Evolutionary conservation across 2,888 invertebrate genomes (phyloP).

Genomic region (Dyspetes luteomarginatus): DNA sequence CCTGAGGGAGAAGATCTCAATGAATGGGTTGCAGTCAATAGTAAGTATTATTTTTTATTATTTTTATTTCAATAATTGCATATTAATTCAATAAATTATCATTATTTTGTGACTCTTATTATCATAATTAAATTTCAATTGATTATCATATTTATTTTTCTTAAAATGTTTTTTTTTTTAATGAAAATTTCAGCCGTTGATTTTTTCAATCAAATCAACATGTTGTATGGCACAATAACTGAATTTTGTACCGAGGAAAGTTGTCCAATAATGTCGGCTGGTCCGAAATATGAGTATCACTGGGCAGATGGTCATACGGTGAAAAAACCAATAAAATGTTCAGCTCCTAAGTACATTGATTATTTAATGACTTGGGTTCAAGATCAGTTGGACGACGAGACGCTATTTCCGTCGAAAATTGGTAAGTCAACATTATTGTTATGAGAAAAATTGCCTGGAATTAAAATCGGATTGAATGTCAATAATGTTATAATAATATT

Average conservation of each 20-base stretch:
- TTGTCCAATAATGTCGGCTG: slow-evolving; percentile 99
- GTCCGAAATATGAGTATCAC: slow-evolving; percentile 99
- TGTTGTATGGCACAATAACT: slow-evolving; percentile 99
- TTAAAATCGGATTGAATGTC: no score
- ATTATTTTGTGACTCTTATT: slow-evolving; percentile 7
- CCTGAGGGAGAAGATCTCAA: slow-evolving; percentile 99
- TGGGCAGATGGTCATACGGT: slow-evolving; percentile 99
- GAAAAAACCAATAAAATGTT: slow-evolving; percentile 99
- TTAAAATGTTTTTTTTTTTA: slow-evolving; percentile 17
- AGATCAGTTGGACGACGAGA: slow-evolving; percentile 99
- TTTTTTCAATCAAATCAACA: slow-evolving; percentile 99
- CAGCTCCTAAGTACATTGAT: slow-evolving; percentile 99
- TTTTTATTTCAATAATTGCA: slow-evolving; percentile 1
- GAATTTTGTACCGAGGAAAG: slow-evolving; percentile 99
- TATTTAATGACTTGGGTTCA: slow-evolving; percentile 99
- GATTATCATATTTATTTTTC: neutral
- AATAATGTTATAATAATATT: no score
- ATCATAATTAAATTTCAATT: neutral
- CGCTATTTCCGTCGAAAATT: slow-evolving; percentile 99
- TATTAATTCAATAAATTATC: neutral
- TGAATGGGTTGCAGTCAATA: slow-evolving; percentile 99
- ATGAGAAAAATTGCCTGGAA: neutral
- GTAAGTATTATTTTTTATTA: slow-evolving; percentile 86
- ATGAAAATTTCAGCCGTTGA: slow-evolving; percentile 98
- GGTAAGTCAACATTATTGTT: slow-evolving; percentile 83